These are phyloP conservation scores for Ophioninae sp. DNA, from an alignment of 2,888 invertebrate genomes.

Conservation along the genomic window DNA sequence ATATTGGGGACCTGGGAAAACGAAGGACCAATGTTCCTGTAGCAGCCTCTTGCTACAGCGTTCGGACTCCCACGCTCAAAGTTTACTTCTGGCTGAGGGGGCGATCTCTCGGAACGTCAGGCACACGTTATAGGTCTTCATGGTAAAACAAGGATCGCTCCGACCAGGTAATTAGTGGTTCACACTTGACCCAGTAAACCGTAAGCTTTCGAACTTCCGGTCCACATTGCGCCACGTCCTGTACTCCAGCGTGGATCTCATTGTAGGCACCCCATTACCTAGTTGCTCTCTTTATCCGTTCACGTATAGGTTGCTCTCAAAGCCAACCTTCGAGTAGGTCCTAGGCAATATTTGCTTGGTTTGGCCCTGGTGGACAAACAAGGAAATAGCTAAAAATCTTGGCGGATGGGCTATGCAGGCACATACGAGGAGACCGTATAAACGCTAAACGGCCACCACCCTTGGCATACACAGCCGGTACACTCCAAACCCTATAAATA, in stretches of 20 bases:
- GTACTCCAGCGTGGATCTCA: conserved; percentile 23
- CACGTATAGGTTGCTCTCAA: conserved; percentile 23
- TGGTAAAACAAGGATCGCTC: conserved; percentile 59
- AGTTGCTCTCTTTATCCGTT: background rate
- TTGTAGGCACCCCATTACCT: background rate
- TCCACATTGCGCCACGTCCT: conserved; percentile 43
- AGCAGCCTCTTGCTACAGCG: conserved; percentile 19
- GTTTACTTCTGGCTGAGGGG: conserved; percentile 35
- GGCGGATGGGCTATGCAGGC: conserved; percentile 23
- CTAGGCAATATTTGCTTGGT: conserved; percentile 2
- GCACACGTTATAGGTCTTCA: conserved; percentile 20
- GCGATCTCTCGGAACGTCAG: conserved; percentile 24
- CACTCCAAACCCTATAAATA: conserved; percentile 10
- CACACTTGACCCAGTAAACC: conserved; percentile 73
- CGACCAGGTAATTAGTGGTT: conserved; percentile 71
- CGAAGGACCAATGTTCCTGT: conserved; percentile 30
- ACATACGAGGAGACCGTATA: conserved; percentile 8
- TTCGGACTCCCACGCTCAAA: conserved; percentile 9
- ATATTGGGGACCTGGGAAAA: conserved; percentile 14
- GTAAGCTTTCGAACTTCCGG: conserved; percentile 34
- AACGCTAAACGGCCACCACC: conserved; percentile 6
- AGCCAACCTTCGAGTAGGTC: conserved; percentile 33
- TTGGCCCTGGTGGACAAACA: background rate
- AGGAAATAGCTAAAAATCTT: conserved; percentile 26
- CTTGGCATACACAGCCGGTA: conserved; percentile 28